Evolutionary conservation across 2,797 vertebrate genomes (phyloP).

Genomic region (Acanthornis magna): DNA sequence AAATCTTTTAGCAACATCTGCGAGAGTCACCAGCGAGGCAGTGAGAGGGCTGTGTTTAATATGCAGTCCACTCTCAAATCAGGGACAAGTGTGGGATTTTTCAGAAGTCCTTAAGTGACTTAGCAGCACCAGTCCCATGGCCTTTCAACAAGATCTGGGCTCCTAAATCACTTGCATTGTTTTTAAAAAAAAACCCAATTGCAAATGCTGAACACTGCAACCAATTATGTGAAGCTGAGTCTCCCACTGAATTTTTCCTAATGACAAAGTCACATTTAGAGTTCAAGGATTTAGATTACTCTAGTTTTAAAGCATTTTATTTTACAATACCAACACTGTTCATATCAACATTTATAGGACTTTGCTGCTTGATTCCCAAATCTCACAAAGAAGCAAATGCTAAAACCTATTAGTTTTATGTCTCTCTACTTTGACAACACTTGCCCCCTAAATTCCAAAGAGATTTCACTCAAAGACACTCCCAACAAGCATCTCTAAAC

Average conservation of each 20-base stretch:
- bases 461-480: neutral
- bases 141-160: slow-evolving; percentile 30
- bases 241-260: neutral
- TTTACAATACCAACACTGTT: neutral
- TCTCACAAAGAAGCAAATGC: neutral
- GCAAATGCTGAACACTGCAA: neutral
- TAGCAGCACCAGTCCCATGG: neutral
- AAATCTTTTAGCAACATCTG: slow-evolving; percentile 44
- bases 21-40: neutral
- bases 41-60: slow-evolving; percentile 7
- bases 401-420: neutral
- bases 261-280: neutral
- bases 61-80: slow-evolving; percentile 37
- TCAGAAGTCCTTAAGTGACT: slow-evolving; percentile 62
- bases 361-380: neutral
- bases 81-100: slow-evolving; percentile 47
- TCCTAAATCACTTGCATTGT: slow-evolving; percentile 30
- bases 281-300: neutral
- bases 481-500: neutral
- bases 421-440: neutral
- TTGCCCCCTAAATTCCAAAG: neutral
- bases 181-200: neutral
- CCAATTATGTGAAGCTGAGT: neutral
- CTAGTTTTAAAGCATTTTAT: neutral
- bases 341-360: neutral